Percentiles rank a stretch among this genome's conserved stretches.
These are phyloP conservation scores for Kryphioiulus occultus DNA, from an alignment of 2,888 invertebrate species.

Conservation along the genomic window DNA sequence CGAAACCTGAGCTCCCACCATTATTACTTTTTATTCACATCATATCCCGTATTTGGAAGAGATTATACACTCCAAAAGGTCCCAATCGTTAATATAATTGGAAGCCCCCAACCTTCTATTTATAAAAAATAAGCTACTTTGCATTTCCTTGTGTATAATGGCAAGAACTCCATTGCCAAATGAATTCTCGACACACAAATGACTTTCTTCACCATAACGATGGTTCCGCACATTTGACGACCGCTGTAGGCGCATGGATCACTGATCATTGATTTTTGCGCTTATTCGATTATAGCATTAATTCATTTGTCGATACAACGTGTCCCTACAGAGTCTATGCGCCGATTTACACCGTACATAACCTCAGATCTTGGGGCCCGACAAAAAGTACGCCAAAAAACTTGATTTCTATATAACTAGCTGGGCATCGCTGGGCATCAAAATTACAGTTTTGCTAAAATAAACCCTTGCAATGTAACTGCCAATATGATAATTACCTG, in stretches of 20 bases:
- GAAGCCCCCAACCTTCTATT: neutral
- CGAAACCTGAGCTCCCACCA: no score
- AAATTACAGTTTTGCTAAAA: no score
- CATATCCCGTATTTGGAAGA: no score
- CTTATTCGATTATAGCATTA: slow-evolving; percentile 35
- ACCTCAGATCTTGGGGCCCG: no score
- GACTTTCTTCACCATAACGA: neutral
- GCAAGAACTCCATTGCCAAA: neutral
- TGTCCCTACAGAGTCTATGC: neutral
- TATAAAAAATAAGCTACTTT: neutral
- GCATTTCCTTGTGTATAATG: neutral
- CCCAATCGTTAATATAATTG: neutral
- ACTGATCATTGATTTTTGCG: slow-evolving; percentile 28
- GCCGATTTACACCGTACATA: no score
- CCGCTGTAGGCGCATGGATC: slow-evolving; percentile 7
- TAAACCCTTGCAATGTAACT: no score
- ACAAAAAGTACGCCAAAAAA: no score
- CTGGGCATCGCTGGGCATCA: no score
- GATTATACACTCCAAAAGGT: neutral
- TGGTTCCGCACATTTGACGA: slow-evolving; percentile 28
- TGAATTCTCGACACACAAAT: neutral
- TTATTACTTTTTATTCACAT: no score
- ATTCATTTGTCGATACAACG: slow-evolving; percentile 24
- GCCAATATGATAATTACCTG: no score
- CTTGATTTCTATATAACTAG: no score